Percentiles rank a stretch among this genome's conserved stretches.
phyloP scores from a whole-genome alignment of 2,888 invertebrate genomes.

The Drosophila pseudotakahashii region DNA sequence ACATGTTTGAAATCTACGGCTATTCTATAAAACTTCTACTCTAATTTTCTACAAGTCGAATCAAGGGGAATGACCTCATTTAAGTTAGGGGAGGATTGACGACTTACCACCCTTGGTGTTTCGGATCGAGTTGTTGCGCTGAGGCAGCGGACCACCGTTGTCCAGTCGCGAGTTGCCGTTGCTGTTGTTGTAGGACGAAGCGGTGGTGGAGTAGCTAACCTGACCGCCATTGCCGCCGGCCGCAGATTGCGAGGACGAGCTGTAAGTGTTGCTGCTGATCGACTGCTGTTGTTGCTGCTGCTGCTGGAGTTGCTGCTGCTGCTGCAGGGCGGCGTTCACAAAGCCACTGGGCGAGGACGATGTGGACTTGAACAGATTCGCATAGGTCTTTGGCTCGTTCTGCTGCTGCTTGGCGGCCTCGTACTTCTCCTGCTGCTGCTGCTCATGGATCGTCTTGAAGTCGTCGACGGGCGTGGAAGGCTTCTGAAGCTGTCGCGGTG shows the following conservation, averaged over 20 bases:
- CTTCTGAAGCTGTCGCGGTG: slow-evolving; percentile 64
- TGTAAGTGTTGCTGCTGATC: slow-evolving; percentile 56
- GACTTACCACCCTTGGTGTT: slow-evolving; percentile 71
- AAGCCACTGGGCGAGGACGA: slow-evolving; percentile 82
- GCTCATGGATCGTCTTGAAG: slow-evolving; percentile 81
- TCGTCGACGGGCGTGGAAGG: slow-evolving; percentile 74
- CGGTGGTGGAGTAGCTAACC: slow-evolving; percentile 76
- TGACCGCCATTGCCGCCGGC: slow-evolving; percentile 41
- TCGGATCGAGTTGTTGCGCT: slow-evolving; percentile 81
- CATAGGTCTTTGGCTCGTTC: slow-evolving; percentile 93
- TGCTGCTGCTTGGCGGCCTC: slow-evolving; percentile 83
- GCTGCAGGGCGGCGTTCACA: slow-evolving; percentile 82
- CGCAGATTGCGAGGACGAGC: slow-evolving; percentile 40
- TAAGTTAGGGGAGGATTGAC: background rate
- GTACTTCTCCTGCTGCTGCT: slow-evolving; percentile 83
- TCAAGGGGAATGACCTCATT: background rate
- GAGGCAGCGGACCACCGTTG: slow-evolving; percentile 81
- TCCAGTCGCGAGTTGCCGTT: slow-evolving; percentile 75
- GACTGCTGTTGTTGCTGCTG: slow-evolving; percentile 73
- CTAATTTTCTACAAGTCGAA: background rate
- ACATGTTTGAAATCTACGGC: background rate
- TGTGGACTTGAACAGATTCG: slow-evolving; percentile 90
- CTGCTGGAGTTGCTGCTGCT: slow-evolving; percentile 83
- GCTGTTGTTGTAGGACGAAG: slow-evolving; percentile 68
- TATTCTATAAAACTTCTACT: too few relatives aligned